A percentile compares a stretch with the other conserved stretches of the same genome.
These are phyloP conservation scores for Poecilia latipinna DNA, from an alignment of 2,113 vertebrate species.

Conservation along the genomic window DNA sequence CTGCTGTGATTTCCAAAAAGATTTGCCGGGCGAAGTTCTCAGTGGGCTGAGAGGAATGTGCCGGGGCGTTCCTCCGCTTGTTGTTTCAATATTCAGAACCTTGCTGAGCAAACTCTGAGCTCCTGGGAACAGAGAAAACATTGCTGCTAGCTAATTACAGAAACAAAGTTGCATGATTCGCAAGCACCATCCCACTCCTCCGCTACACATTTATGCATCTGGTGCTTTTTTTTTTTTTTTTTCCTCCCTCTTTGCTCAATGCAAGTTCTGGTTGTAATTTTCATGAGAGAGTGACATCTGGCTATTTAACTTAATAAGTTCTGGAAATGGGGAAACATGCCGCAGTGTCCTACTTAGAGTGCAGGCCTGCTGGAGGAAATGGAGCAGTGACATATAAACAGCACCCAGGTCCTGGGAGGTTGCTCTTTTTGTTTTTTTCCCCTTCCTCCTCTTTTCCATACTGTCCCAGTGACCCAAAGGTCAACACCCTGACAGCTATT, in stretches of 20 bases:
- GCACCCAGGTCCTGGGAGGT: conserved; percentile 40
- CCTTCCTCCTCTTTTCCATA: conserved; percentile 14
- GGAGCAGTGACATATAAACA: conserved; percentile 61
- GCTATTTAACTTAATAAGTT: conserved; percentile 8
- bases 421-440: neutral
- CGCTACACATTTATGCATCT: neutral
- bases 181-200: neutral
- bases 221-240: too few species aligned
- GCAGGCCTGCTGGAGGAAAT: conserved; percentile 56
- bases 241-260: neutral
- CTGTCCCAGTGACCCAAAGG: conserved; percentile 44
- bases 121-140: conserved; percentile 37
- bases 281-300: neutral
- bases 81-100: conserved; percentile 61
- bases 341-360: conserved; percentile 52
- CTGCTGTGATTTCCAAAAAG: conserved; percentile 51
- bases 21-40: conserved; percentile 51
- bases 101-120: conserved; percentile 33
- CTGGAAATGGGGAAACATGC: conserved; percentile 25
- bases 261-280: neutral
- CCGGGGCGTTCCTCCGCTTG: conserved; percentile 53
- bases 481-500: conserved; percentile 15
- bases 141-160: conserved; percentile 4
- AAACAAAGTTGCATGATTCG: conserved; percentile 9
- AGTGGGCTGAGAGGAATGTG: conserved; percentile 71